These are phyloP conservation scores for Camponotus vicinus DNA, from an alignment of 1,140 invertebrate genomes.

Conservation along the genomic window DNA sequence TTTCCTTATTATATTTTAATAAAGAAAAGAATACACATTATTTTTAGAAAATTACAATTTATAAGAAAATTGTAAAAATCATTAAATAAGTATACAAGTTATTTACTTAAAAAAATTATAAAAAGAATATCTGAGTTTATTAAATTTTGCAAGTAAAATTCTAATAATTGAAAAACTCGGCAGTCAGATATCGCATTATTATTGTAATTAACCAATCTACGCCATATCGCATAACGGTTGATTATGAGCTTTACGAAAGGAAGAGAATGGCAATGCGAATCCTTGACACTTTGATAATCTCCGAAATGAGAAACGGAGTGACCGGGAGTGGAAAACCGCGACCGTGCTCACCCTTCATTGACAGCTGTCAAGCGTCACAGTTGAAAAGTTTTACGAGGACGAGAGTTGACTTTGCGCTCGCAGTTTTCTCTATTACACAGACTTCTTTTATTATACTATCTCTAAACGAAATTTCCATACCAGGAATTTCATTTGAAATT, in stretches of 20 bases:
- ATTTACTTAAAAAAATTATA: not conserved
- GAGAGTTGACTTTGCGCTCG: constrained; percentile 80
- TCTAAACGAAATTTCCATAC: not conserved
- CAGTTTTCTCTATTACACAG: constrained; percentile 47
- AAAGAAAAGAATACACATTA: not conserved
- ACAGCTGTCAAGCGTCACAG: constrained; percentile 84
- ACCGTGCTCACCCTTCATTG: constrained; percentile 72
- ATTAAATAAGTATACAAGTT: not conserved
- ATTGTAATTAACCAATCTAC: constrained; percentile 26
- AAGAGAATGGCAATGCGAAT: constrained; percentile 68
- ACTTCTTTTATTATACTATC: not conserved
- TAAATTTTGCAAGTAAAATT: constrained; percentile 2
- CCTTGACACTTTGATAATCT: constrained; percentile 76
- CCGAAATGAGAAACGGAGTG: constrained; percentile 48
- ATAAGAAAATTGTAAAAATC: no score
- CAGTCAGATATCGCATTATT: constrained; percentile 27
- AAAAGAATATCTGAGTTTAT: constrained; percentile 6
- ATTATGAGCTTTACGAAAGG: constrained; percentile 19
- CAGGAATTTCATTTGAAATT: not conserved
- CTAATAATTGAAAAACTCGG: not conserved
- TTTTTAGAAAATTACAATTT: not conserved
- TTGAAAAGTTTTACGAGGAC: constrained; percentile 76
- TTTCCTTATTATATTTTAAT: not conserved
- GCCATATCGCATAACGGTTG: constrained; percentile 25
- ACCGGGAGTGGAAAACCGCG: constrained; percentile 69